phyloP scores from a whole-genome alignment of 2,797 vertebrate species.

The Schizopygopsis pylzovi region DNA sequence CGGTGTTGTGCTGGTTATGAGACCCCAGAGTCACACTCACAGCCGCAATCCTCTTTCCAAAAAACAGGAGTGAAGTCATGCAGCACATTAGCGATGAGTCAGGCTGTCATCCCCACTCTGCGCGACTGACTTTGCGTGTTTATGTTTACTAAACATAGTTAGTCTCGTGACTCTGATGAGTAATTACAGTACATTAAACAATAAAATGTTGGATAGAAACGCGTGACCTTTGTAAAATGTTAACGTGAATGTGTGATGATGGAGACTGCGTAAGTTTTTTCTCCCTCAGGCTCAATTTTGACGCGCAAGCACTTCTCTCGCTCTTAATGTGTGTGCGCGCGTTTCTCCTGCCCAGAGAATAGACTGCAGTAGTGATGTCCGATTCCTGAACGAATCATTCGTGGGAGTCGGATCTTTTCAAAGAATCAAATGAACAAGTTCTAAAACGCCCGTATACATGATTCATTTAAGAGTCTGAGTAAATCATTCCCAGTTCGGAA shows the following conservation, averaged over 20 bases:
- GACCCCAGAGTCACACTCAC: slow-evolving; percentile 29
- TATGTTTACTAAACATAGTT: slow-evolving; percentile 31
- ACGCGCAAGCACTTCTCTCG: slow-evolving; percentile 64
- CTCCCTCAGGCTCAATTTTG: slow-evolving; percentile 70
- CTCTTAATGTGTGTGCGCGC: slow-evolving; percentile 24
- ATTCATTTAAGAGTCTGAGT: neutral
- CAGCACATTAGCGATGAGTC: slow-evolving; percentile 49
- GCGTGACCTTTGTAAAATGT: slow-evolving; percentile 40
- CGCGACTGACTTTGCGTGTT: slow-evolving; percentile 32
- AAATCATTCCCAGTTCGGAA: neutral
- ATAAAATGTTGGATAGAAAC: neutral
- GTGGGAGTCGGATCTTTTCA: slow-evolving; percentile 6
- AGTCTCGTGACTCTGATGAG: slow-evolving; percentile 7
- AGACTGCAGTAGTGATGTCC: slow-evolving; percentile 50
- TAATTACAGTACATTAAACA: neutral
- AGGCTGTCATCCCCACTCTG: slow-evolving; percentile 45
- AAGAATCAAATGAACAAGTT: slow-evolving; percentile 1
- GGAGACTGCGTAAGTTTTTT: slow-evolving; percentile 61
- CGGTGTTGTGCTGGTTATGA: slow-evolving; percentile 18
- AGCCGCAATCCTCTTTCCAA: slow-evolving; percentile 42
- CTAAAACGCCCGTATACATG: neutral
- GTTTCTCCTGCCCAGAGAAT: slow-evolving; percentile 3
- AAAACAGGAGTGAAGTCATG: slow-evolving; percentile 46
- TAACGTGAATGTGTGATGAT: slow-evolving; percentile 46
- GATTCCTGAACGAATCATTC: neutral